Conservation (phyloP, 1,140 invertebrate genomes). For the Polypedilum vanderplanki region DNA sequence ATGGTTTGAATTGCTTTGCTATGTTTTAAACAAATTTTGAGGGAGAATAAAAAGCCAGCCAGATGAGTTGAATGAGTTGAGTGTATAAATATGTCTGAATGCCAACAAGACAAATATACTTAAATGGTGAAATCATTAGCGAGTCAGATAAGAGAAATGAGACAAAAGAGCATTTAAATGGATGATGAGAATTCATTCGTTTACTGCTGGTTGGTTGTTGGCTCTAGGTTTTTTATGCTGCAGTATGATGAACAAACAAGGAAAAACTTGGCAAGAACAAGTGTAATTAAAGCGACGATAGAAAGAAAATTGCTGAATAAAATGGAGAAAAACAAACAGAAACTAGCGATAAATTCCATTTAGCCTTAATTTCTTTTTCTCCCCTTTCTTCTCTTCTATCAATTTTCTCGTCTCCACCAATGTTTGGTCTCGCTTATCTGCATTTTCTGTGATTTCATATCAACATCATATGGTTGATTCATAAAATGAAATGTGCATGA, state of each 20-base stretch:
- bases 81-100: background rate
- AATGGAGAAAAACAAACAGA: constrained; percentile 13
- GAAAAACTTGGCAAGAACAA: constrained; percentile 11
- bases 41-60: background rate
- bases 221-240: background rate
- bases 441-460: constrained; percentile 1
- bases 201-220: no score
- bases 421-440: background rate
- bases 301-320: background rate
- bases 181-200: constrained; percentile 12
- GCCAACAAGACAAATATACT: background rate
- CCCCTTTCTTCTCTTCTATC: no score
- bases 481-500: background rate
- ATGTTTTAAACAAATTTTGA: background rate
- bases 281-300: constrained; percentile 25
- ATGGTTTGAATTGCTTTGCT: constrained; percentile 12
- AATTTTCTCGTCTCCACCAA: no score
- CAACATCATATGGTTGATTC: background rate
- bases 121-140: background rate
- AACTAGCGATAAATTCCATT: constrained; percentile 6
- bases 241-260: background rate
- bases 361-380: background rate
- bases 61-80: background rate
- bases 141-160: background rate
- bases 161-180: constrained; percentile 14